Conservation (phyloP, 2,113 vertebrate genomes). For the Turnix velox region DNA sequence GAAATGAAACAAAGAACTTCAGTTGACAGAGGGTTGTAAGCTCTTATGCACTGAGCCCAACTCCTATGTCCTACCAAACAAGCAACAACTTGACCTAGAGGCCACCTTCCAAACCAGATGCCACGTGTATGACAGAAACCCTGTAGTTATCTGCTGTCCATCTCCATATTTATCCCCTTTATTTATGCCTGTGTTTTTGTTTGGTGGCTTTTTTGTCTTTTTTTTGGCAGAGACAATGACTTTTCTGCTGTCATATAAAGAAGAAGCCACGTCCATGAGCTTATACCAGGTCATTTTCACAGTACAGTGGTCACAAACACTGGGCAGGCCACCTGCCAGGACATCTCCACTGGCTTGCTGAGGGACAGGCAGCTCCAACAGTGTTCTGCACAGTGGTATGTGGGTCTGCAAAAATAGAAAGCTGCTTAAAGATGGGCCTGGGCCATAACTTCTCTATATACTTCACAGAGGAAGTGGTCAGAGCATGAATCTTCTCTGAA, state of each 20-base stretch:
- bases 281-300: constrained; percentile 10
- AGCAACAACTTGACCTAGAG: not conserved
- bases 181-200: not conserved
- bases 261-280: not conserved
- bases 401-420: not conserved
- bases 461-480: not conserved
- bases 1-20: not conserved
- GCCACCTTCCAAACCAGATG: not conserved
- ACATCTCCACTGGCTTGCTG: not conserved
- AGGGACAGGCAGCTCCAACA: not conserved
- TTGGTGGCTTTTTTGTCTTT: not conserved
- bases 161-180: not conserved
- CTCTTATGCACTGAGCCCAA: not conserved
- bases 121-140: not conserved
- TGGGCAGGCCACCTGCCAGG: not conserved
- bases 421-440: not conserved
- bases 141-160: not conserved
- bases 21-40: not conserved
- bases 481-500: not conserved
- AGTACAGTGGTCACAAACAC: not conserved
- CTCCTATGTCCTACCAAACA: not conserved
- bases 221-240: not conserved
- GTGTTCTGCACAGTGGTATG: not conserved
- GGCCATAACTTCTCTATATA: not conserved
- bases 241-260: not conserved